Evolutionary conservation across 2,113 vertebrate genomes (phyloP), one percentile per base, ranked within the genome.

Genomic region (Syngnathus scovelli): DNA sequence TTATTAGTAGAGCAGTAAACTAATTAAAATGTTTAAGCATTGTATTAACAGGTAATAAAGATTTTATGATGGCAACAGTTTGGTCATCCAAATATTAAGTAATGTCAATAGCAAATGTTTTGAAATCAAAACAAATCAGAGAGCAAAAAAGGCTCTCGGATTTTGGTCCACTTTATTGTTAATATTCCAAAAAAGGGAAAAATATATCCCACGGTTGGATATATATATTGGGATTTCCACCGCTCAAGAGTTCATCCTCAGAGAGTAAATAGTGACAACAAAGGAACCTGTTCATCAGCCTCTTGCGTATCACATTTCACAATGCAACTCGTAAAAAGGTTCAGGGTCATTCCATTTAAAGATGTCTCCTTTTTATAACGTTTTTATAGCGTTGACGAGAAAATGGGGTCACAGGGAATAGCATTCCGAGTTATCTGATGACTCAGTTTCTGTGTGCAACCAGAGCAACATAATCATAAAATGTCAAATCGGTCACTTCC

Each of bases 301-400:
- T 76, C 18, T 3, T 33, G 49, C 38, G 81, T 65, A 64, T 88
- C 86, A 79, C 36, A 71, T 87, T 86, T 75, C 80, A 8, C 43
- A 21, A 65, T 38, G 33, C 11, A 33, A 41, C 8, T 21, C 27
- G 66, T 19, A 70, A 56, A 66, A 48, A 21, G 23, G 2, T 15
- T 70, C 46, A 6, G 2, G 37, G 48, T 58, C 39, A 65, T 55
- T 55, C 7, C 15, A 44, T 9, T 10, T 36, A 58, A 55, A 12
- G 13, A 33, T 4, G n/a, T n/a, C 48, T 67, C 46, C 27, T 4
- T 39, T 44, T 46, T 18, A 48, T 8, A 44, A 46, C 13, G 36
- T 61, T 59, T 71, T 77, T 81, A 75, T 68, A 19, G 1, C 16
- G 66, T 64, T 5, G n/a, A 75, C 71, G 49, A 83, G 74, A 66